Conservation (phyloP, 2,797 vertebrate genomes). For the Gambelia wislizenii region DNA sequence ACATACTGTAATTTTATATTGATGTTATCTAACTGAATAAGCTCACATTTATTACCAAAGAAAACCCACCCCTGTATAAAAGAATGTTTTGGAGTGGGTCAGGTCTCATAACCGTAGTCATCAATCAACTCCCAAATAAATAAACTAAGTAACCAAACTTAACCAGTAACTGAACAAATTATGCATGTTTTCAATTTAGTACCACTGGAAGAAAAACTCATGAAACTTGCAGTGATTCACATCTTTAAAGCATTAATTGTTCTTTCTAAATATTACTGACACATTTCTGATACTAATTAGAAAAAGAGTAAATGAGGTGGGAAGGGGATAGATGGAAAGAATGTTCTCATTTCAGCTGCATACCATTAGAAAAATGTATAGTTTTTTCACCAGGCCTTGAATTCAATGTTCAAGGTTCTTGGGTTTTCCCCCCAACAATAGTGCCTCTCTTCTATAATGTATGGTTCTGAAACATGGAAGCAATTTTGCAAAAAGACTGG, state of each 20-base stretch:
- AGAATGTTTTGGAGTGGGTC: slow-evolving; percentile 27
- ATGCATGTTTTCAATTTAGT: slow-evolving; percentile 67
- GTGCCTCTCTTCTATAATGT: background rate
- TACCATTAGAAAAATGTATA: slow-evolving; percentile 23
- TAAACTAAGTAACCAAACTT: slow-evolving; percentile 64
- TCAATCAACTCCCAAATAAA: slow-evolving; percentile 74
- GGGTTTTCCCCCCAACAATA: slow-evolving; percentile 12
- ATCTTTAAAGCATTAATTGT: slow-evolving; percentile 80
- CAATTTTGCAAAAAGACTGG: background rate
- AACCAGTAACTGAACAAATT: slow-evolving; percentile 71
- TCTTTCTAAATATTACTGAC: slow-evolving; percentile 64
- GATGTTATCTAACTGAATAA: slow-evolving; percentile 19
- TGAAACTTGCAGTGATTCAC: slow-evolving; percentile 68
- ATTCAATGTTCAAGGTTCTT: slow-evolving; percentile 1
- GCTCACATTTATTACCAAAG: slow-evolving; percentile 12
- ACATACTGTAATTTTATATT: slow-evolving; percentile 44
- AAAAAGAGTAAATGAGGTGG: slow-evolving; percentile 53
- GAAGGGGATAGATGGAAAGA: slow-evolving; percentile 48
- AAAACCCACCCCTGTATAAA: background rate
- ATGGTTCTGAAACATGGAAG: background rate
- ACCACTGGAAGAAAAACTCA: slow-evolving; percentile 56
- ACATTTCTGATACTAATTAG: slow-evolving; percentile 55
- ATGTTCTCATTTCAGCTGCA: slow-evolving; percentile 59
- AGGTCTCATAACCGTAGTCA: slow-evolving; percentile 62
- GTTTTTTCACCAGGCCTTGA: slow-evolving; percentile 37